Conservation (phyloP, 1,140 invertebrate genomes). For the Spodoptera frugiperda region DNA sequence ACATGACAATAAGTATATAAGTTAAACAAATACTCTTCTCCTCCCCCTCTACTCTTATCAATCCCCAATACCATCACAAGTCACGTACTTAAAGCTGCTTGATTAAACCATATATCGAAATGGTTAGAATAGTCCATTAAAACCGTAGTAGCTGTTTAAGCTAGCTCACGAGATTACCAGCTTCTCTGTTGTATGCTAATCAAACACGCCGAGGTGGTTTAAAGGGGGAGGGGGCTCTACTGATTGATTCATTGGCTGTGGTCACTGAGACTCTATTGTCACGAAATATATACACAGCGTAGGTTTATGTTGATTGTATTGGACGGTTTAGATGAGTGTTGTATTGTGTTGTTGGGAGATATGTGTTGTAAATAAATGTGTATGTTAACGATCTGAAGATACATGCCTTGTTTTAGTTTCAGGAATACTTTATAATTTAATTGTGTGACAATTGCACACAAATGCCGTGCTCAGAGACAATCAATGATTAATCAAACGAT, state of each 20-base stretch:
- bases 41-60: too few relatives aligned
- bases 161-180: constrained; percentile 21
- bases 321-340: background rate
- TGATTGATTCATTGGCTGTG: constrained; percentile 54
- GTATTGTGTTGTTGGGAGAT: background rate
- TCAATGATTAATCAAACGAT: too few relatives aligned
- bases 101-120: constrained; percentile 3
- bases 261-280: constrained; percentile 45
- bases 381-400: too few relatives aligned
- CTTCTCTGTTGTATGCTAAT: constrained; percentile 34
- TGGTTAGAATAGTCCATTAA: constrained; percentile 11
- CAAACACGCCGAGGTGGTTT: constrained; percentile 21
- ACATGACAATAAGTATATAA: too few relatives aligned
- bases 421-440: too few relatives aligned
- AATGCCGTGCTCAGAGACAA: too few relatives aligned
- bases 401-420: too few relatives aligned
- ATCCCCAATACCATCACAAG: background rate
- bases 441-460: too few relatives aligned
- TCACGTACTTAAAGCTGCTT: constrained; percentile 9
- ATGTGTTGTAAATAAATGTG: too few relatives aligned
- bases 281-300: constrained; percentile 28
- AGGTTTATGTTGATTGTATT: background rate
- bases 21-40: too few relatives aligned
- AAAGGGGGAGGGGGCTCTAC: constrained; percentile 28
- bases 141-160: constrained; percentile 19